Conservation (phyloP, 2,113 vertebrate species). For the Spilogale gracilis region DNA sequence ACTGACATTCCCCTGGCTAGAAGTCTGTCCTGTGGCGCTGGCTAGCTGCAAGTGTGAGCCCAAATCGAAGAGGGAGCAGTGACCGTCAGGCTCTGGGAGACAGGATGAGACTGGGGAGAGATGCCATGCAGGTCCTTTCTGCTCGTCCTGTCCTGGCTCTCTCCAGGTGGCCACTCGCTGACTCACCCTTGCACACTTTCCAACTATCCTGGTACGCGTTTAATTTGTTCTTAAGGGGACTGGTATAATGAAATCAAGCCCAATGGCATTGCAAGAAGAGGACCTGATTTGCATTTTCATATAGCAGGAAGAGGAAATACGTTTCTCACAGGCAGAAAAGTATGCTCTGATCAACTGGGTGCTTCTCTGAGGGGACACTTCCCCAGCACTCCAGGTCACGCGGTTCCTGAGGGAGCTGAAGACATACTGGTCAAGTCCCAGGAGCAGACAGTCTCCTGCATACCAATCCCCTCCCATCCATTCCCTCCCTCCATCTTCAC, state of each 20-base stretch:
- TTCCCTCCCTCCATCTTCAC: neutral
- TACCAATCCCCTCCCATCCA: fast-evolving
- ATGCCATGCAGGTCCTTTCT: neutral
- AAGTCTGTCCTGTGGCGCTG: neutral
- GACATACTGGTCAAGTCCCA: neutral
- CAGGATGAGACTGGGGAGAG: neutral
- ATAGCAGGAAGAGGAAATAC: neutral
- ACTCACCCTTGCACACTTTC: neutral
- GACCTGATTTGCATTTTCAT: neutral
- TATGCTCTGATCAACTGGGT: neutral
- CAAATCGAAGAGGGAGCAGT: neutral
- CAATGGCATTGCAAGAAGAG: neutral
- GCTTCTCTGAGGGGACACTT: neutral
- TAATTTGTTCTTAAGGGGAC: neutral
- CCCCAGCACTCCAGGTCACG: neutral
- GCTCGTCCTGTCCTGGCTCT: neutral
- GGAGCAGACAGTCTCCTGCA: neutral
- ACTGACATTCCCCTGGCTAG: neutral
- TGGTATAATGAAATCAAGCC: neutral
- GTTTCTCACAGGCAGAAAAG: neutral
- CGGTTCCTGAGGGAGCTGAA: neutral
- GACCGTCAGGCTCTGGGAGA: neutral
- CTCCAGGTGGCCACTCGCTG: too few species aligned
- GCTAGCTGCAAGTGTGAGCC: neutral
- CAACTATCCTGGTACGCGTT: neutral